Conservation (phyloP, 2,113 vertebrate species). For the Tetrax tetrax region DNA sequence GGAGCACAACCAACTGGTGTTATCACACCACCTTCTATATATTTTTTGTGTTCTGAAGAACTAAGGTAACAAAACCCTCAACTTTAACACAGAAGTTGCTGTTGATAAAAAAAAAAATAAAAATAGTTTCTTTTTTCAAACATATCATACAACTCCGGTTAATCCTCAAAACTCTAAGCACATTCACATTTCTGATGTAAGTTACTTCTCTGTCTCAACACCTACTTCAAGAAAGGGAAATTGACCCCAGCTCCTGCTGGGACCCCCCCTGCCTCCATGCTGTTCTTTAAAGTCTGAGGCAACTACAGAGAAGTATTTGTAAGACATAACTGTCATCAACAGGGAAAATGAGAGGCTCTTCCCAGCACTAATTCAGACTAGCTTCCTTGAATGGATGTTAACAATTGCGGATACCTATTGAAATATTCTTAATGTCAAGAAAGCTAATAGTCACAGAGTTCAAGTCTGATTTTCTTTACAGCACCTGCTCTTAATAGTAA, state of each 20-base stretch:
- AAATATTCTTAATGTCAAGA: neutral
- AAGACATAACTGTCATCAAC: neutral
- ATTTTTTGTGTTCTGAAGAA: neutral
- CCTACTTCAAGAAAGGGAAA: neutral
- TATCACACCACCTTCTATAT: neutral
- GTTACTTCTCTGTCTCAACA: neutral
- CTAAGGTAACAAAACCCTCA: accelerated
- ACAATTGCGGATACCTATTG: accelerated
- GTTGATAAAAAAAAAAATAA: neutral
- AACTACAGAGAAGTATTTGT: neutral
- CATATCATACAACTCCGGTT: neutral
- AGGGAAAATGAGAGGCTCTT: neutral
- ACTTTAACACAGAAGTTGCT: neutral
- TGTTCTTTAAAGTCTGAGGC: neutral
- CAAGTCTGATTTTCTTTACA: neutral
- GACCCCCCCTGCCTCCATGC: neutral
- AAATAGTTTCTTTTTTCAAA: neutral
- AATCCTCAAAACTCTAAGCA: neutral
- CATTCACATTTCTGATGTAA: neutral
- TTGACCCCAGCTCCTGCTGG: neutral
- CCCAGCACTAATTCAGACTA: neutral
- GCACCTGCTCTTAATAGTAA: neutral
- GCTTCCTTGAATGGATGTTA: neutral
- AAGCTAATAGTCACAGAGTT: neutral
- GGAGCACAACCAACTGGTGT: neutral